Base-by-base conservation (phyloP, 2,888 invertebrate genomes). In the Augochlorella aurata region DNA sequence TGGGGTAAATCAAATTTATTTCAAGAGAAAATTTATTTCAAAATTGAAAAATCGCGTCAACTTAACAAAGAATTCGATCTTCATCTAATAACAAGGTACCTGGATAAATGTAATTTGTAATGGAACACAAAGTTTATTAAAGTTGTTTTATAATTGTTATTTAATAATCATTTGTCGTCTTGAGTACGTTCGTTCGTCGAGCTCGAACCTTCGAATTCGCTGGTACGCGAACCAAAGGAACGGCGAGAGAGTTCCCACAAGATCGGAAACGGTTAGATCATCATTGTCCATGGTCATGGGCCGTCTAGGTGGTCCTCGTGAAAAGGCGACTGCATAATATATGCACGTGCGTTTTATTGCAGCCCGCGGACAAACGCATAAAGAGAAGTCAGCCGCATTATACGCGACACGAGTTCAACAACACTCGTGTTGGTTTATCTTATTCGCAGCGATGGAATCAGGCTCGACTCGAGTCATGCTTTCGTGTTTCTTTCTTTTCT, bases 301-400 rank as follows among this genome's bases (percentile, higher is more conserved):
- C 83, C 71, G 85, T 85, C 87, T 87, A 87, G 89, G 89, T 89
- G 89, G 89, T 89, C 89, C 89, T 89, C 87, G 85, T 84, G 89
- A 89, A 89, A 89, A 89, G 89, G 87, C 86, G 89, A 85, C 84
- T 88, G 86, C 89, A 87, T 89, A 85, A 89, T 86, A 87, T 88
- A 88, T 88, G 88, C 87, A 85, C 86, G 84, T 82, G 81, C 81
- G 87, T 89, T 90, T 90, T 90, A 90, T 90, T 90, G 84, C 89
- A 67, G 79, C 82, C 82, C 81, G 82, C 88, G 85, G 82, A 77
- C 85, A 73, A 79, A 80, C 77, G 85, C 76, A 84, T 81, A 76
- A 81, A 71, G 65, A 76, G 72, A 79, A 71, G 79, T 72, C 74
- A 79, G 65, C 65, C 82, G 75, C 75, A 82, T 85, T 85, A 85